These are phyloP conservation scores for Tenualosa thibaudeaui DNA, from an alignment of 2,797 vertebrate species.

Conservation along the genomic window DNA sequence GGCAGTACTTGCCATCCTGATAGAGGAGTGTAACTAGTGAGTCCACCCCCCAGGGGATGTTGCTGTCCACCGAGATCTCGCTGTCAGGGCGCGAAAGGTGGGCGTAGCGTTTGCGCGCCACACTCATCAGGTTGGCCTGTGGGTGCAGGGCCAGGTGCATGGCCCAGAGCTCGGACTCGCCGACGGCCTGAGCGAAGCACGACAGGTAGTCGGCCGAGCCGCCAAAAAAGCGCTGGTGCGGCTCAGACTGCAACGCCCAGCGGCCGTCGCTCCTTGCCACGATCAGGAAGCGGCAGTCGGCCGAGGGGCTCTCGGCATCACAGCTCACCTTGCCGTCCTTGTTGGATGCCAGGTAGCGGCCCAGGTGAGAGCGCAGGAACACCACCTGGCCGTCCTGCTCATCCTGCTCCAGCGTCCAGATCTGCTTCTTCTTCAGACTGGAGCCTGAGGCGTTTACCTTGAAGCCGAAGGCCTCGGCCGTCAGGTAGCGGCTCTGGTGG, in stretches of 20 bases:
- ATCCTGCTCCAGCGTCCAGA: slow-evolving; percentile 91
- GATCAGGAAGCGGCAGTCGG: slow-evolving; percentile 86
- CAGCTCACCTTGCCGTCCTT: slow-evolving; percentile 91
- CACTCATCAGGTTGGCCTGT: slow-evolving; percentile 91
- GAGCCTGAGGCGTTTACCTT: slow-evolving; percentile 91
- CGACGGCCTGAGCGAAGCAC: slow-evolving; percentile 89
- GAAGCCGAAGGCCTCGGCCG: slow-evolving; percentile 92
- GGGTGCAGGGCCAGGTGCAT: slow-evolving; percentile 94
- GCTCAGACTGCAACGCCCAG: slow-evolving; percentile 90
- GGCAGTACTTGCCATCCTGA: slow-evolving; percentile 86
- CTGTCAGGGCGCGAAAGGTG: slow-evolving; percentile 87
- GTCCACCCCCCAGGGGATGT: slow-evolving; percentile 94
- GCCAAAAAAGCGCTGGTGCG: slow-evolving; percentile 88
- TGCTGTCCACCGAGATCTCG: slow-evolving; percentile 88
- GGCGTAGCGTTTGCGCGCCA: slow-evolving; percentile 91
- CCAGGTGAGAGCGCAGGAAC: slow-evolving; percentile 90
- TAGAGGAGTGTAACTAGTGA: slow-evolving; percentile 92
- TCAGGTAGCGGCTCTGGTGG: slow-evolving; percentile 88
- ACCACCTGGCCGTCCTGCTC: slow-evolving; percentile 83
- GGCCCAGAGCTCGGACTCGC: slow-evolving; percentile 89
- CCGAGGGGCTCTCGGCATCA: slow-evolving; percentile 80
- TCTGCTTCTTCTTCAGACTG: slow-evolving; percentile 95
- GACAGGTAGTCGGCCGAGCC: slow-evolving; percentile 89
- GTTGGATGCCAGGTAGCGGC: slow-evolving; percentile 87
- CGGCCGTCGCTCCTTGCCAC: slow-evolving; percentile 90